Percentiles rank a stretch among this genome's conserved stretches.
phyloP scores from a whole-genome alignment of 2,113 vertebrate genomes.

The Mungos mungo region DNA sequence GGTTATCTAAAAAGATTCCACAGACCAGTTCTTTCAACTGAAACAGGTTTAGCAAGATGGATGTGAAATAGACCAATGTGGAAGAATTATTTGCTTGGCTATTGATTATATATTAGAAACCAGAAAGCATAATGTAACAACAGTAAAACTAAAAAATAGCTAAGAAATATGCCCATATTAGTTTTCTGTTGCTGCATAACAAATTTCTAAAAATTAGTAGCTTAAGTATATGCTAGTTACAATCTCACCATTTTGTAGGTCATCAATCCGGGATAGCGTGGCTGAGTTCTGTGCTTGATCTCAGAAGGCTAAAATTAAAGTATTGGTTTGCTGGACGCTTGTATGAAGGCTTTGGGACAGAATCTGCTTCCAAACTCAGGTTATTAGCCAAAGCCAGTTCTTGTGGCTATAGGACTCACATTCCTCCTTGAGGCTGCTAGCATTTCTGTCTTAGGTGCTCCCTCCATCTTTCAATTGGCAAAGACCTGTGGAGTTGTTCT shows the following conservation, averaged over 20 bases:
- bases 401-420: not conserved
- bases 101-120: not conserved
- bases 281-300: not conserved
- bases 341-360: not conserved
- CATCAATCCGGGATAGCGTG: not conserved
- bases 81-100: not conserved
- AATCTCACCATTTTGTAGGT: not conserved
- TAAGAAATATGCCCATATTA: not conserved
- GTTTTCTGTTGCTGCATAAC: not conserved
- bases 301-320: not conserved
- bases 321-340: not conserved
- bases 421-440: not conserved
- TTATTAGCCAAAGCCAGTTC: not conserved
- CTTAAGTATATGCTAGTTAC: not conserved
- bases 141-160: not conserved
- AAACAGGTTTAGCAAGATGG: not conserved
- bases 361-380: not conserved
- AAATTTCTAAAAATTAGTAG: not conserved
- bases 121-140: not conserved
- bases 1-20: not conserved
- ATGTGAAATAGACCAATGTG: not conserved
- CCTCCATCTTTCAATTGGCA: not conserved
- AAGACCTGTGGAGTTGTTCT: not conserved
- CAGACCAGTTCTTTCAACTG: not conserved
- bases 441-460: not conserved